Conservation (phyloP, 2,888 invertebrate species). For the Villa cingulata region DNA sequence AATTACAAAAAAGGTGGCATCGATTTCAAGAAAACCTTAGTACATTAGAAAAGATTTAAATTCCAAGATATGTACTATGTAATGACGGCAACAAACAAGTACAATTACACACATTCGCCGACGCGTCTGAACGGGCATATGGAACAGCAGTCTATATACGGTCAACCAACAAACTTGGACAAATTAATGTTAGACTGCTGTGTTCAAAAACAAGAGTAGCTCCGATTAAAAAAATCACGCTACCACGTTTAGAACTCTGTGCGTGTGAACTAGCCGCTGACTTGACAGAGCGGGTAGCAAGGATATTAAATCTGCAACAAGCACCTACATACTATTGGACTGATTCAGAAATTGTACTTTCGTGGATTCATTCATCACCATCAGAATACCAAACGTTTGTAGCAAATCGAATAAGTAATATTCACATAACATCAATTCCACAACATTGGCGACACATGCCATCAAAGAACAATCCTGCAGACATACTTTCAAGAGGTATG, state of each 20-base stretch:
- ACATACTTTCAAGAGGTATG: constrained; percentile 13
- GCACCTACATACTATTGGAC: neutral
- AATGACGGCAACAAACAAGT: neutral
- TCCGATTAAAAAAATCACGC: too few species aligned
- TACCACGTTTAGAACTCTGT: constrained; percentile 7
- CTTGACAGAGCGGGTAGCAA: neutral
- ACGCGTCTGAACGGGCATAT: constrained; percentile 7
- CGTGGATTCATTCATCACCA: too few species aligned
- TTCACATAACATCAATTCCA: constrained; percentile 2
- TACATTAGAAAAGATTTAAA: neutral
- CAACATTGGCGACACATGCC: constrained; percentile 9
- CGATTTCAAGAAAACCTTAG: neutral
- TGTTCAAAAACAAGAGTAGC: too few species aligned
- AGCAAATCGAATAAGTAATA: constrained; percentile 12
- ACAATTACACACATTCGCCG: constrained; percentile 12
- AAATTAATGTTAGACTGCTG: constrained; percentile 2
- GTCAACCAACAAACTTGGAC: neutral
- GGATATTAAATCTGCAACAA: neutral
- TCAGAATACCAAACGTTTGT: constrained; percentile 7
- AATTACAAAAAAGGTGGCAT: neutral
- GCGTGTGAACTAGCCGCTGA: constrained; percentile 3
- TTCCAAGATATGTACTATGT: neutral
- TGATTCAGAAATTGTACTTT: neutral
- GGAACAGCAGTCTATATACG: too few species aligned
- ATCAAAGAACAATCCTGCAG: too few species aligned